Evolutionary conservation across 2,797 vertebrate genomes (phyloP), one percentile per base, ranked within the genome.

Genomic region (Merluccius polli): DNA sequence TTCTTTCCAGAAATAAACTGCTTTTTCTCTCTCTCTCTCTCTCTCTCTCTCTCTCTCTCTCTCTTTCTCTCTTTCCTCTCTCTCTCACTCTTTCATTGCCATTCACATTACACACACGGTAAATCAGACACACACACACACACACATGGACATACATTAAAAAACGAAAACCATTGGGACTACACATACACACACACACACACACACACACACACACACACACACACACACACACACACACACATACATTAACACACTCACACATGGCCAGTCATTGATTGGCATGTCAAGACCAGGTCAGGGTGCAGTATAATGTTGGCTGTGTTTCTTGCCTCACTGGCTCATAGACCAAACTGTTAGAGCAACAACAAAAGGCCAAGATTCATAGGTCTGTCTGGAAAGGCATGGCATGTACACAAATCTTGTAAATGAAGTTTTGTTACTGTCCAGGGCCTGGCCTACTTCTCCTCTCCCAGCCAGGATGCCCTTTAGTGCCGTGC

Each of bases 371-470:
- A 75, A 74, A 73, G 59, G 36, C 72, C 63, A 75, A 88, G 85
- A 91, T 88, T 74, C 88, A 90, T 87, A 73, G 84, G 78, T 85
- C n/a, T 83, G 83, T 88, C 78, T 79, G 35, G 7, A 63, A 36
- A 44, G 59, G 68, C 35, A 15, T 87, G 86, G 83, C 89, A 85
- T 84, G 82, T 82, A 85, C 90, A 90, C 90, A 89, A 86, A 90
- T 92, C 86, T 89, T 89, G 79, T 86, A 86, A 89, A 90, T 90
- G 89, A 86, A 84, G 86, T 80, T 78, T 83, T 89, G 81, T 84
- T 88, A 78, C 81, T 83, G 87, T 87, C 86, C 86, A 78, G 78
- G 80, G 44, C 8, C 59, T 84, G 87, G 79, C 87, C 85, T 87
- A 88, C 78, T 90, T 91, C 74, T 87, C 70, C 65, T 75, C 76